Conservation (phyloP, 2,888 invertebrate species). For the Halictus quadricinctus region DNA sequence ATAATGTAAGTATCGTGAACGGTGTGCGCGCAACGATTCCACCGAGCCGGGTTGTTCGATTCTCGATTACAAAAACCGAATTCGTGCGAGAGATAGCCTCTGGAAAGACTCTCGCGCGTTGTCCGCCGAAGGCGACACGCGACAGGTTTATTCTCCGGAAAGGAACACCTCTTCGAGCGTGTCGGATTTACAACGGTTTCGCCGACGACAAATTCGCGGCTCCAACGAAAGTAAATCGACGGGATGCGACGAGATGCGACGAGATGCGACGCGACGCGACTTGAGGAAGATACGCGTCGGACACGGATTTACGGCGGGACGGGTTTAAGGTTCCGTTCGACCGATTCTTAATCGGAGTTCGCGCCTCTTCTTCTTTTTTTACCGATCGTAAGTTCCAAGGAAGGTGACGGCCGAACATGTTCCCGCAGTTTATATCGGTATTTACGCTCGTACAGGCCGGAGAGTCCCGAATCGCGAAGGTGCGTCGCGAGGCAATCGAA, state of each 20-base stretch:
- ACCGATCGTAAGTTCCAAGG: slow-evolving; percentile 36
- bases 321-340: slow-evolving; percentile 26
- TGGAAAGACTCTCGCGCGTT: neutral
- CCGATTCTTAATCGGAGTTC: slow-evolving; percentile 41
- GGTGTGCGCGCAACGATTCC: slow-evolving; percentile 17
- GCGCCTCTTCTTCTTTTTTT: slow-evolving; percentile 21
- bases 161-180: slow-evolving; percentile 17
- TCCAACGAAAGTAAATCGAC: slow-evolving; percentile 7
- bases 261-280: neutral
- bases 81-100: neutral
- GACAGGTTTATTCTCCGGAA: neutral
- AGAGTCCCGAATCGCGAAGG: slow-evolving; percentile 13
- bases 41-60: neutral
- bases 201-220: slow-evolving; percentile 8
- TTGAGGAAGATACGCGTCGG: slow-evolving; percentile 8
- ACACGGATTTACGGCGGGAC: slow-evolving; percentile 23
- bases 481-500: slow-evolving; percentile 28
- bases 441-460: slow-evolving; percentile 5
- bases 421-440: slow-evolving; percentile 43
- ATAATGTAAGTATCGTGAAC: slow-evolving; percentile 55
- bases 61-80: neutral
- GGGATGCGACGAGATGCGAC: neutral
- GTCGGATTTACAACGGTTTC: slow-evolving; percentile 2
- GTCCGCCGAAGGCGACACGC: neutral
- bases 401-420: slow-evolving; percentile 23